Base-by-base conservation (phyloP, 2,113 vertebrate genomes). In the Platysternon megacephalum region DNA sequence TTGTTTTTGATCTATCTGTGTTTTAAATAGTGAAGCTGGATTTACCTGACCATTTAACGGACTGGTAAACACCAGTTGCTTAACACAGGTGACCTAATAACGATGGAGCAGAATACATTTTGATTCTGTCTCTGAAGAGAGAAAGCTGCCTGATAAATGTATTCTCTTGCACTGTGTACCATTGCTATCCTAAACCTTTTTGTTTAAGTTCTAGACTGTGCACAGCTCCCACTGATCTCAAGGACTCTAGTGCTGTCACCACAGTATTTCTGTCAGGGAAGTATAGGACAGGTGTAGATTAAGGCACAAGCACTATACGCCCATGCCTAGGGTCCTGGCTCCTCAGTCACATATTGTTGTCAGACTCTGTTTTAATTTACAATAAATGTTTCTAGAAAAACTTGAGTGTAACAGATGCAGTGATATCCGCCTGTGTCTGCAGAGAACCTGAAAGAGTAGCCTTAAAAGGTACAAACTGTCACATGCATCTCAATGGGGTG, bases 351-450 rank as follows among this genome's bases (percentile, higher is more conserved):
- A 49, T 26, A 55, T 17, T 21, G 39, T 8, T 82, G 16, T 35
- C 61, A 65, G 61, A 74, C 44, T 26, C 12, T 44, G 65, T 94
- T 95, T 52, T 51, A 65, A 44, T 68, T 89, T 87, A 76, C 39
- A 93, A 48, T 74, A 85, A 79, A 44, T 81, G 44, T 83, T 95
- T 89, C 88, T 91, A 90, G 51, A 56, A 87, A 91, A 87, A 6
- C 42, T 80, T 89, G 81, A 51, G 52, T 89, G 85, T 80, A 74
- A 79, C 0, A 2, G 82, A 48, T 83, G 29, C 44, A 65, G 79
- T 46, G 32, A 44, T 88, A 44, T 3, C 56, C 91, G 9, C 39
- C 85, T 80, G 3, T 80, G 87, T 89, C 52, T 93, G 22, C 28
- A 46, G 48, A 58, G 56, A 53, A 83, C 80, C 81, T 83, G 79